phyloP scores from a whole-genome alignment of 2,797 vertebrate species.

The Pristis pectinata region DNA sequence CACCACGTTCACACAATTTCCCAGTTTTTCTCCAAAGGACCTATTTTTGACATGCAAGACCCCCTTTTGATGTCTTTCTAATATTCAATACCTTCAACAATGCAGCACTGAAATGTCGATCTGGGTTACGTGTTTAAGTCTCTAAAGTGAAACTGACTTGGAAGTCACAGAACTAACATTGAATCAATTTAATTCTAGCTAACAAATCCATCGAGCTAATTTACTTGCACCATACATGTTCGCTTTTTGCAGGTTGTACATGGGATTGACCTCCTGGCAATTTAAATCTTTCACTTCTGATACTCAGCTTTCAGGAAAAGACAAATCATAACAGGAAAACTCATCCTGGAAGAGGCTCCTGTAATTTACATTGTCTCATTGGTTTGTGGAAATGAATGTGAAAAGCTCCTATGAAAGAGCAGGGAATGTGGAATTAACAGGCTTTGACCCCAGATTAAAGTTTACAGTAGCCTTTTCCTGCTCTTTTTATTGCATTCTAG shows the following conservation, averaged over 20 bases:
- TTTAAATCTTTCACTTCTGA: background rate
- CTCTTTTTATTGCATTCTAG: background rate
- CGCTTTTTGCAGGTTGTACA: background rate
- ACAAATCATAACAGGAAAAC: background rate
- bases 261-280: background rate
- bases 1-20: background rate
- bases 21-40: background rate
- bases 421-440: background rate
- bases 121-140: background rate
- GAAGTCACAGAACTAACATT: background rate
- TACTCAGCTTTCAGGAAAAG: background rate
- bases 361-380: background rate
- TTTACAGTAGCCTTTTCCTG: background rate
- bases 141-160: background rate
- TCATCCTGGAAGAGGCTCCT: background rate
- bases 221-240: background rate
- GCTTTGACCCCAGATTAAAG: background rate
- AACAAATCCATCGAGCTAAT: background rate
- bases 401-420: background rate
- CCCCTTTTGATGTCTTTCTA: background rate
- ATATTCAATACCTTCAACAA: background rate
- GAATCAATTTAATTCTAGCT: background rate
- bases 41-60: background rate
- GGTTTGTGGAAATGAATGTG: background rate
- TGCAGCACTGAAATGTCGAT: background rate